Evolutionary conservation across 2,113 vertebrate species (phyloP).

Genomic region (Labeo catla): DNA sequence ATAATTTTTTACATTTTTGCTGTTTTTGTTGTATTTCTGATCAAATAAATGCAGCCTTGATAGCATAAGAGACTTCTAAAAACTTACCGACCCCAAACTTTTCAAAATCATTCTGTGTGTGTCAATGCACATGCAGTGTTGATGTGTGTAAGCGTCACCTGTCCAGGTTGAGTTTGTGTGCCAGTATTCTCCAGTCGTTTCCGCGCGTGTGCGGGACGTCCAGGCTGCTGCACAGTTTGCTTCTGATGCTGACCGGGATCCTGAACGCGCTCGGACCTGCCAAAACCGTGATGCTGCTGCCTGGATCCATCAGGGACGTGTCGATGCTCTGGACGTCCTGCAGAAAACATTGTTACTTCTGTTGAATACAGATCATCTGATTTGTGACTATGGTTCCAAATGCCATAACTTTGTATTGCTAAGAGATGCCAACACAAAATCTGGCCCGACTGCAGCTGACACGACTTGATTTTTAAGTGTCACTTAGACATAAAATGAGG

Average conservation of each 20-base stretch:
- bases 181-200: slow-evolving; percentile 97
- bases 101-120: background rate
- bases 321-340: slow-evolving; percentile 89
- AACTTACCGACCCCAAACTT: too few relatives aligned
- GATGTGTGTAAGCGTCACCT: slow-evolving; percentile 74
- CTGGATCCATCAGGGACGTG: slow-evolving; percentile 86
- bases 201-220: slow-evolving; percentile 93
- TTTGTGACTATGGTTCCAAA: too few relatives aligned
- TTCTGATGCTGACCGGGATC: slow-evolving; percentile 91
- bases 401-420: too few relatives aligned
- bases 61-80: background rate
- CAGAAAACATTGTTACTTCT: background rate
- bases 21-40: background rate
- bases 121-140: background rate
- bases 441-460: too few relatives aligned
- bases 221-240: slow-evolving; percentile 96
- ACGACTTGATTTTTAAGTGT: too few relatives aligned
- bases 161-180: slow-evolving; percentile 94
- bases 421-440: too few relatives aligned
- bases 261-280: slow-evolving; percentile 92
- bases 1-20: background rate
- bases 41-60: background rate
- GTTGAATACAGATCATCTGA: too few relatives aligned
- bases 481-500: too few relatives aligned
- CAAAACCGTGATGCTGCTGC: slow-evolving; percentile 86